Percentiles rank a stretch among this genome's conserved stretches.
These are phyloP conservation scores for Mola mola DNA, from an alignment of 2,113 vertebrate species.

Conservation along the genomic window DNA sequence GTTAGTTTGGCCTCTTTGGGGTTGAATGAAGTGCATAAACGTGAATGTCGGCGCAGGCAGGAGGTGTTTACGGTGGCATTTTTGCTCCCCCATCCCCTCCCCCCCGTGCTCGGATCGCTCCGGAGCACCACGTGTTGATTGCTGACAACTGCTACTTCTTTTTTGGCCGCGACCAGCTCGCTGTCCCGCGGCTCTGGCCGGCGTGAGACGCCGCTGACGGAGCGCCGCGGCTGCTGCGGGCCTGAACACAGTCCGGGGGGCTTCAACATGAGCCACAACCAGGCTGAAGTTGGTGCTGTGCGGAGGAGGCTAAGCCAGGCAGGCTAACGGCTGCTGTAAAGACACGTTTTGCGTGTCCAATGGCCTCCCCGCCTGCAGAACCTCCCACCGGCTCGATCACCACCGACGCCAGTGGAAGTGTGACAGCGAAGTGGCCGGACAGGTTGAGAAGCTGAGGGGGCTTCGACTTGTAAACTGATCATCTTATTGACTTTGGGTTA, in stretches of 20 bases:
- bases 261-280: background rate
- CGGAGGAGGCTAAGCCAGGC: background rate
- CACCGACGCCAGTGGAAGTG: constrained; percentile 30
- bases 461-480: background rate
- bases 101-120: constrained; percentile 58
- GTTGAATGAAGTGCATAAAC: background rate
- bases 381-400: constrained; percentile 65
- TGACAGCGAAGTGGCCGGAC: constrained; percentile 18
- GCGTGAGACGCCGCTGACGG: background rate
- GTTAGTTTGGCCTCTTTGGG: background rate
- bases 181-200: background rate
- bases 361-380: constrained; percentile 62
- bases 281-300: background rate
- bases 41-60: constrained; percentile 28
- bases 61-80: constrained; percentile 36
- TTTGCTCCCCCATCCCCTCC: constrained; percentile 56
- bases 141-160: constrained; percentile 75
- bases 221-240: background rate
- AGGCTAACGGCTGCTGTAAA: constrained; percentile 49
- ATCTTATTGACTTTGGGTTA: no score
- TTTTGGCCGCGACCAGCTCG: constrained; percentile 24
- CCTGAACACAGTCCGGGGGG: background rate
- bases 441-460: constrained; percentile 18
- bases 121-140: constrained; percentile 76
- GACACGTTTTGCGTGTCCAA: constrained; percentile 72